These are phyloP conservation scores for Meloidogyne chitwoodi DNA, from an alignment of 1,140 invertebrate genomes.

Conservation along the genomic window DNA sequence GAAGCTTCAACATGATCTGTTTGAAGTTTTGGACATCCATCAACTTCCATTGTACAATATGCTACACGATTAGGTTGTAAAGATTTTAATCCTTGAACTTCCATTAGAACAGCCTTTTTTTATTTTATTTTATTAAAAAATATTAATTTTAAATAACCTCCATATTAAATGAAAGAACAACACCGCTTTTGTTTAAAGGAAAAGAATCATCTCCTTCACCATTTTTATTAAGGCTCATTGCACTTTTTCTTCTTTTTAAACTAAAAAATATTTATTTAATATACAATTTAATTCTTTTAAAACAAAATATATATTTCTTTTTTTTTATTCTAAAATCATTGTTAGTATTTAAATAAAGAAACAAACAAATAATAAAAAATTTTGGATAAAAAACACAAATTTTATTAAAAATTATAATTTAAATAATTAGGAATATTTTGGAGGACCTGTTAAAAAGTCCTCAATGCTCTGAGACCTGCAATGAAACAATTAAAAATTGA, in stretches of 20 bases:
- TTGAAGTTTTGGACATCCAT: slow-evolving; percentile 89
- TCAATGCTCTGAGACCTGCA: slow-evolving; percentile 59
- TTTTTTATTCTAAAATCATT: no score
- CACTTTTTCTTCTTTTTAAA: slow-evolving; percentile 56
- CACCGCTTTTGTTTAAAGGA: slow-evolving; percentile 54
- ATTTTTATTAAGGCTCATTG: slow-evolving; percentile 56
- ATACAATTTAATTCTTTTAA: no score
- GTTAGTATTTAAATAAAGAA: no score
- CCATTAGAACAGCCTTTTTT: slow-evolving; percentile 89
- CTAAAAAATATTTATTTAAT: no score
- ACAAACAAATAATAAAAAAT: no score
- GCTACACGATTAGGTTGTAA: slow-evolving; percentile 92
- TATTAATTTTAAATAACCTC: slow-evolving; percentile 37
- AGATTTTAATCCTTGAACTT: slow-evolving; percentile 94
- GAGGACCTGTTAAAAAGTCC: slow-evolving; percentile 59
- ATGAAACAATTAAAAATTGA: slow-evolving; percentile 20
- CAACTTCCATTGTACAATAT: slow-evolving; percentile 99
- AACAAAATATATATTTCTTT: no score
- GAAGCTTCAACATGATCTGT: slow-evolving; percentile 98
- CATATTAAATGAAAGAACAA: slow-evolving; percentile 57
- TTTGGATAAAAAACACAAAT: no score
- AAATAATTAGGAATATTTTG: not conserved
- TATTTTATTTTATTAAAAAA: slow-evolving; percentile 4
- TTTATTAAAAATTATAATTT: not conserved
- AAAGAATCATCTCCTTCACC: slow-evolving; percentile 57